Base-by-base conservation (phyloP, 2,113 vertebrate species). In the Salminus brasiliensis region DNA sequence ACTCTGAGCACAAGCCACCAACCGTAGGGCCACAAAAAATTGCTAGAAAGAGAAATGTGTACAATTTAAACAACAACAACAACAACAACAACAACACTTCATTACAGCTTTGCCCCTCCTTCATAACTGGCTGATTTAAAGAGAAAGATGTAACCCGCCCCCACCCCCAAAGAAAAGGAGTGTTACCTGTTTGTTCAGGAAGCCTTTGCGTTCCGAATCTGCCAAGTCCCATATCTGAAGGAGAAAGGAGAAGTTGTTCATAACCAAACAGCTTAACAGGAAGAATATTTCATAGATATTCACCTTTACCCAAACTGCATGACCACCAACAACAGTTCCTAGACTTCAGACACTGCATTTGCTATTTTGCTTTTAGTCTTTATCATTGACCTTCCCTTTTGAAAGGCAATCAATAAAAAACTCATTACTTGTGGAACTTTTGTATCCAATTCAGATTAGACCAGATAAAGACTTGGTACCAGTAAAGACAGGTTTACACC, bases 1-100 rank as follows among this genome's bases (percentile, higher is more conserved):
- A 94, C 97, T 99, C 88, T 99, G 98, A 69, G 97, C 98, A 91
- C 97, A 99, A 0, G 97, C 96, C 84, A 99, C 96, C 81, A 99
- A 93, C 74, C 96, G 92, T 76, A 99, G 88, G 2, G 97, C 97
- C 85, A 98, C 93, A 88, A 97, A 99, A 89, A 99, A 99, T 92
- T 98, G 97, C 97, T 99, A 86, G 79, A 78, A 79, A 73, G 12
- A 79, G 34, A 83, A 1, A 73, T 34, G 43, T 59, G 1, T 13
- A 6, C 2, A 66, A 70, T 59, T 34, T n/a, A 1, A 21, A 25
- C 11, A 34, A 65, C 71, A 55, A 66, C 39, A 65, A 27, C 21
- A 66, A 7, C 1, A 39, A 29, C 23, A 10, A 34, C 18, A 34
- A 57, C 5, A 0, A 34, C 18, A 4, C 21, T 62, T 43, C 15